phyloP scores from a whole-genome alignment of 2,797 vertebrate genomes.

The Austrolebias charrua region DNA sequence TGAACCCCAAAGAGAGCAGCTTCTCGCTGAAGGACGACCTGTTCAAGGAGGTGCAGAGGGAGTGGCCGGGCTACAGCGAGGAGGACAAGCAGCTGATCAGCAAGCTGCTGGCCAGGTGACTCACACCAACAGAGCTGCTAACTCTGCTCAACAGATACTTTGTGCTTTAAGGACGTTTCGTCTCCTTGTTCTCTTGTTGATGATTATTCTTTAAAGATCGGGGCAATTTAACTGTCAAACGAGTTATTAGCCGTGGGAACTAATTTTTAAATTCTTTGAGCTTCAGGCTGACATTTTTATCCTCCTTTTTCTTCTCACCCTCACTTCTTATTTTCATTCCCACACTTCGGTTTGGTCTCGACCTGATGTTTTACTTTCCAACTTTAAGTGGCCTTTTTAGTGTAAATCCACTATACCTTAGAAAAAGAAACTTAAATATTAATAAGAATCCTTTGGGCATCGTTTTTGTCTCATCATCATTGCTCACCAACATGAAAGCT shows the following conservation, averaged over 20 bases:
- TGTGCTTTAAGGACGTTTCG: too few relatives aligned
- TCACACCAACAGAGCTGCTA: slow-evolving; percentile 29
- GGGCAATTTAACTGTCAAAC: too few relatives aligned
- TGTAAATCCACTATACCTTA: slow-evolving; percentile 7
- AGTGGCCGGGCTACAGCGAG: slow-evolving; percentile 77
- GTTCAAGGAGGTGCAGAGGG: slow-evolving; percentile 68
- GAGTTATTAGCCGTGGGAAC: not conserved
- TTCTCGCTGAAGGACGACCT: slow-evolving; percentile 76
- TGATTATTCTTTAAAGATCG: not conserved
- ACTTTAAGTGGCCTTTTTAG: not conserved
- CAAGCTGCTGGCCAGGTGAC: slow-evolving; percentile 76
- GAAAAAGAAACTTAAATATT: not conserved
- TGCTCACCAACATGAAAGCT: too few relatives aligned
- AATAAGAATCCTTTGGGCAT: too few relatives aligned
- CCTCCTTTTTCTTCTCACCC: not conserved
- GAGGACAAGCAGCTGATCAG: slow-evolving; percentile 77
- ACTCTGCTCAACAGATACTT: not conserved
- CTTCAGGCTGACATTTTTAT: not conserved
- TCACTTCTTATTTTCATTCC: slow-evolving; percentile 2
- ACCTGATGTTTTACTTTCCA: slow-evolving; percentile 8
- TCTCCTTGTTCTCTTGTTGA: not conserved
- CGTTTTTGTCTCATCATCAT: too few relatives aligned
- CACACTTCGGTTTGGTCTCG: slow-evolving; percentile 3
- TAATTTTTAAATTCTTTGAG: not conserved
- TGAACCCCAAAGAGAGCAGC: slow-evolving; percentile 79